Base-by-base conservation (phyloP, 1,140 invertebrate species). In the Listronotus bonariensis region DNA sequence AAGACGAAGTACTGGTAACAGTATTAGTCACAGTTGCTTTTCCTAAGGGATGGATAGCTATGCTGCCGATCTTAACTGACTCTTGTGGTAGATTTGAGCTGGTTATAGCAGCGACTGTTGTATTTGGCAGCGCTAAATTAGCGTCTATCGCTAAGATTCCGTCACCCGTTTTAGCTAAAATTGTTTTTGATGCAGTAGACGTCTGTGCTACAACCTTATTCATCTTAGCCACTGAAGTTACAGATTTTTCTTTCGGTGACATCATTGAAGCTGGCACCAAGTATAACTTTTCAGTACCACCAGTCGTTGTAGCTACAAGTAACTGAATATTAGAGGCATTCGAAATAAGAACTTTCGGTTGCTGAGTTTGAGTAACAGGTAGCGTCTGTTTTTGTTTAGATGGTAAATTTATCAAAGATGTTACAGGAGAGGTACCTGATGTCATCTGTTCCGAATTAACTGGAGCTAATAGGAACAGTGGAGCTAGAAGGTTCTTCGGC, bases 221-320 rank as follows among this genome's bases (percentile, higher is more conserved):
- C 8, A 54, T 63, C 12, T 48, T 9, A 8, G 66, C 60, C 7
- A 61, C 46, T 6, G 66, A 52, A 0, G 59, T 67, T 9, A 52
- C n/a, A 11, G 41, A 46, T 18, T 49, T 43, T 14, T n/a, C 32
- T 11, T 51, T 36, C 11, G 56, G 31, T 12, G 51, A 38, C 18
- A 65, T 14, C 11, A 56, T 46, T 6, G 40, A 17, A 3, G 40
- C 20, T 34, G 59, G 57, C 12, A 62, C 2, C 10, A 63, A 53
- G 5, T 41, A 40, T 9, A 62, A 10, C 14, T 46, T 43, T 31
- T 48, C 52, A 43, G 11, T 43, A n/a, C 14, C 45, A 11, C 11
- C 46, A 6, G 38, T 48, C 8, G 65, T 18, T 42, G 42, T 55
- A 14, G 49, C 38, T 12, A 42, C 17, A 14, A 54, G 15, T 5